Conservation (phyloP, 1,140 invertebrate genomes). For the Drosophila burlai region DNA sequence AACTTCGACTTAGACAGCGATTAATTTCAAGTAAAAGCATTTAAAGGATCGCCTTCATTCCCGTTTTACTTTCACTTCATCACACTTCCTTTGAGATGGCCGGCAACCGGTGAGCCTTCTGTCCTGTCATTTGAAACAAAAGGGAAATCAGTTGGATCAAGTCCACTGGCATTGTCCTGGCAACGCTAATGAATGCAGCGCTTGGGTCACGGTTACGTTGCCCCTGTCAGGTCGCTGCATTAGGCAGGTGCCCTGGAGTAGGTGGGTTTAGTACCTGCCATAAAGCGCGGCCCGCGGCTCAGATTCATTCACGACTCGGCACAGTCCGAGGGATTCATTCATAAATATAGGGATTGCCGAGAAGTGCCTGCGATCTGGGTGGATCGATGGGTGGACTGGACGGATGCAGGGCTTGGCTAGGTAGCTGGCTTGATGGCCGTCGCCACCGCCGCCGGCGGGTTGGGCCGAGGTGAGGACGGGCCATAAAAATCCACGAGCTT, state of each 20-base stretch:
- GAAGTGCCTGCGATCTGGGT: slow-evolving; percentile 23
- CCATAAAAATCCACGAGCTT: slow-evolving; percentile 69
- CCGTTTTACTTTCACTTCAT: background rate
- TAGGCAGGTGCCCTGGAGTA: slow-evolving; percentile 47
- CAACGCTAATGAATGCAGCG: slow-evolving; percentile 74
- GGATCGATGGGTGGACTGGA: slow-evolving; percentile 29
- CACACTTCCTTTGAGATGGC: background rate
- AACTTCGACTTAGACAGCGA: background rate
- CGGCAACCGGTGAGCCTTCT: slow-evolving; percentile 54
- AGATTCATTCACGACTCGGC: slow-evolving; percentile 65
- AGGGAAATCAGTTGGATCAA: slow-evolving; percentile 77
- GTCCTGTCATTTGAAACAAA: slow-evolving; percentile 73
- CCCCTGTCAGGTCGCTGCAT: background rate
- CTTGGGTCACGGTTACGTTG: slow-evolving; percentile 22
- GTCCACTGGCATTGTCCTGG: slow-evolving; percentile 65
- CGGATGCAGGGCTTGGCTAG: slow-evolving; percentile 19
- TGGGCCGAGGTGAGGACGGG: slow-evolving; percentile 16
- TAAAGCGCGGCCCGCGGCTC: slow-evolving; percentile 39
- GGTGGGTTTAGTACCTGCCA: slow-evolving; percentile 69
- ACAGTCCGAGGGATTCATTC: slow-evolving; percentile 61
- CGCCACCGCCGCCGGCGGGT: background rate
- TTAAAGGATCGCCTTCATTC: background rate
- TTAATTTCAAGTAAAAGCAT: background rate
- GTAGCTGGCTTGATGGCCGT: slow-evolving; percentile 11
- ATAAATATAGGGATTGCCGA: slow-evolving; percentile 63